phyloP scores from a whole-genome alignment of 2,113 vertebrate species.

The Oreochromis spilurus region DNA sequence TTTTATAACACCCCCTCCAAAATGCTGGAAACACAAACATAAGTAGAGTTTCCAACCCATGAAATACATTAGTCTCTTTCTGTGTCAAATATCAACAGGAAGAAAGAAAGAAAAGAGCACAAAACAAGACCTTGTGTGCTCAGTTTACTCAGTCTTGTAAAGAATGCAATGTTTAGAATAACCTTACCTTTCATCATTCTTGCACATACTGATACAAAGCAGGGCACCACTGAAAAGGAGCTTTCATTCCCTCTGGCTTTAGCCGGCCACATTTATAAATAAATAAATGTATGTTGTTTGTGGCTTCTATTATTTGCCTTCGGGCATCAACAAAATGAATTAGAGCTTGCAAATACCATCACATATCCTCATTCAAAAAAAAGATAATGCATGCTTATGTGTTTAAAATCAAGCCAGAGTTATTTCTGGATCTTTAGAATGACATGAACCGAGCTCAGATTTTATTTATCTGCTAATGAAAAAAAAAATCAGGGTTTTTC shows the following conservation, averaged over 20 bases:
- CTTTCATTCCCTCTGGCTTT: background rate
- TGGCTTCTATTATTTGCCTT: background rate
- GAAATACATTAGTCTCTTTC: background rate
- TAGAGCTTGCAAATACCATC: background rate
- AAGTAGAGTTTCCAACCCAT: background rate
- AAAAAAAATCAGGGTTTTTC: background rate
- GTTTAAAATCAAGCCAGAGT: background rate
- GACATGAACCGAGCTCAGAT: background rate
- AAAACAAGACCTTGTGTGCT: background rate
- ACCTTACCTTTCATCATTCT: background rate
- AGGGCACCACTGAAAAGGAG: background rate
- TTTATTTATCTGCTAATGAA: conserved; percentile 1
- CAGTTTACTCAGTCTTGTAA: background rate
- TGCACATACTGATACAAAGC: background rate
- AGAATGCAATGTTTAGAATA: background rate
- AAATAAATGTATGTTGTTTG: background rate
- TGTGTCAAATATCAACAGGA: background rate
- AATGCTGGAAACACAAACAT: background rate
- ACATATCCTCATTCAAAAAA: background rate
- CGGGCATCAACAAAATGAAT: background rate
- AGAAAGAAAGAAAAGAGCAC: background rate
- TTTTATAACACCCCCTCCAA: background rate
- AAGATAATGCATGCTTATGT: background rate
- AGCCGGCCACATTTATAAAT: background rate
- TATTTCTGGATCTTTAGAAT: background rate